A percentile compares a stretch with the other conserved stretches of the same genome.
Conservation (phyloP, 2,113 vertebrate genomes). For the Beaufortia kweichowensis region DNA sequence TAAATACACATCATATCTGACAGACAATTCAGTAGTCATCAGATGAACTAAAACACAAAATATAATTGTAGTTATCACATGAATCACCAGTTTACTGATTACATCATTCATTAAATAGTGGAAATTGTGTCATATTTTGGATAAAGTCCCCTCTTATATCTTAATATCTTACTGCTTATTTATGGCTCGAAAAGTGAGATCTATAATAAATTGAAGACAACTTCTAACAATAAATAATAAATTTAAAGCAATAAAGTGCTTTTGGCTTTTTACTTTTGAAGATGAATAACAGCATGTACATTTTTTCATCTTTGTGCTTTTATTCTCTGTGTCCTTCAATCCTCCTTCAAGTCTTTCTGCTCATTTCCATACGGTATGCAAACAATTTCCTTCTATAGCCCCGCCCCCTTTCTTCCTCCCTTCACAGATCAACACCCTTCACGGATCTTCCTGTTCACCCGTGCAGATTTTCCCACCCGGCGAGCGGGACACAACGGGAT, state of each 20-base stretch:
- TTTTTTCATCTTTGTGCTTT: not conserved
- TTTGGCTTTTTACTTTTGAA: not conserved
- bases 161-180: too few species aligned
- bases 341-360: conserved; percentile 70
- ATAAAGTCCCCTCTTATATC: too few species aligned
- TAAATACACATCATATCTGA: conserved; percentile 65
- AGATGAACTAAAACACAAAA: not conserved
- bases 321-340: conserved; percentile 69
- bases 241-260: too few species aligned
- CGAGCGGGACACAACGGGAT: conserved; percentile 69
- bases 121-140: too few species aligned
- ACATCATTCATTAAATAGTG: too few species aligned
- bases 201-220: too few species aligned
- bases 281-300: not conserved
- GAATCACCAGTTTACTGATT: too few species aligned
- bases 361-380: conserved; percentile 78
- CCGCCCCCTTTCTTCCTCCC: conserved; percentile 16
- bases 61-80: too few species aligned
- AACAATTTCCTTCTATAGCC: conserved; percentile 61
- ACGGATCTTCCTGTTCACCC: conserved; percentile 23
- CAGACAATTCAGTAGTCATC: conserved; percentile 8
- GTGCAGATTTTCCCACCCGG: conserved; percentile 57
- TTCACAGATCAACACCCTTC: not conserved
- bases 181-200: too few species aligned
- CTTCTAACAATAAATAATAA: too few species aligned